Conservation (phyloP, 2,888 invertebrate species). For the Acleris literana region DNA sequence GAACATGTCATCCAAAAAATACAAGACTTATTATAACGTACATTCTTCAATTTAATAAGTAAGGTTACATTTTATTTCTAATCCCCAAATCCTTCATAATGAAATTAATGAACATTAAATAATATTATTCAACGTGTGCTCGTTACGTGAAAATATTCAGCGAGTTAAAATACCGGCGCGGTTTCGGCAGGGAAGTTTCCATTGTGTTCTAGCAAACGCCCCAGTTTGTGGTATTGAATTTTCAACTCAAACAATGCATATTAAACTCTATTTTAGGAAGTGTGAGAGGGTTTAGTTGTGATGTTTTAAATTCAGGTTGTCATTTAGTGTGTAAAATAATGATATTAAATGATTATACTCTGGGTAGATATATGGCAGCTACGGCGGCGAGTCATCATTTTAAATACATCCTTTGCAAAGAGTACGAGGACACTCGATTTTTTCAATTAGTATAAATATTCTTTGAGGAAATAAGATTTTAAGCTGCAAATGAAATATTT, state of each 20-base stretch:
- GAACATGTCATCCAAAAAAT: too few relatives aligned
- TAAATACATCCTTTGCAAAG: too few relatives aligned
- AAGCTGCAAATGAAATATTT: too few relatives aligned
- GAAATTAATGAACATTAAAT: conserved; percentile 2
- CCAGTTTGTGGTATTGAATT: neutral
- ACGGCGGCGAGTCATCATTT: too few relatives aligned
- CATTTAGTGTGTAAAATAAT: too few relatives aligned
- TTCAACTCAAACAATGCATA: neutral
- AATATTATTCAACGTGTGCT: conserved; percentile 11
- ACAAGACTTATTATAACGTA: too few relatives aligned
- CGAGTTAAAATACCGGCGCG: neutral
- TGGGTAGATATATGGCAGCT: too few relatives aligned
- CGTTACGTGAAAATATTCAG: conserved; percentile 12
- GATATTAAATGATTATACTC: too few relatives aligned
- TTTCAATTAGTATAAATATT: too few relatives aligned
- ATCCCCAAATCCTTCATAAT: conserved; percentile 2
- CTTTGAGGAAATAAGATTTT: too few relatives aligned
- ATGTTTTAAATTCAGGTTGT: too few relatives aligned
- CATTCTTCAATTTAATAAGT: neutral
- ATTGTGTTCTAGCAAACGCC: neutral
- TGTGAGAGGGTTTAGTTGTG: neutral
- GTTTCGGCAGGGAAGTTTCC: neutral
- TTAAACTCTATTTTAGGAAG: neutral
- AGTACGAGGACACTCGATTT: too few relatives aligned
- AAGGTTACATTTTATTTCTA: conserved; percentile 1